A percentile compares a stretch with the other conserved stretches of the same genome.
Evolutionary conservation across 1,140 invertebrate genomes (phyloP).

Genomic region (Paralvinella palmiformis): DNA sequence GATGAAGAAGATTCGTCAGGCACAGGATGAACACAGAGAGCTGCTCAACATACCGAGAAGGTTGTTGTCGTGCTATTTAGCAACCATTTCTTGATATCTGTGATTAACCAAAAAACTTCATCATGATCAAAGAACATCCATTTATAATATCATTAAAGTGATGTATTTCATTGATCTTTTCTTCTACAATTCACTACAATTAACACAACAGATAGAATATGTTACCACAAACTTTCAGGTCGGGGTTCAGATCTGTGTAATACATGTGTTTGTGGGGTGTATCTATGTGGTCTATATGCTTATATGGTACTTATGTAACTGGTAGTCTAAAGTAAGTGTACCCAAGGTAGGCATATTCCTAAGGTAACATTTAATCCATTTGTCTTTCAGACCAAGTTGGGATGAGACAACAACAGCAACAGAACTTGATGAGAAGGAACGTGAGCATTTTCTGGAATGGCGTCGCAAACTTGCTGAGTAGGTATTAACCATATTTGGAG

Average conservation of each 20-base stretch:
- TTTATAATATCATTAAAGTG: not conserved
- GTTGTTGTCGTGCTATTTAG: too few relatives aligned
- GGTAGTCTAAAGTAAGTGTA: too few relatives aligned
- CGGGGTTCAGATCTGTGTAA: not conserved
- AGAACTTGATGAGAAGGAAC: constrained; percentile 71
- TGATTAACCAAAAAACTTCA: too few relatives aligned
- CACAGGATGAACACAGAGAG: constrained; percentile 62
- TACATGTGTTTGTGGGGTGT: not conserved
- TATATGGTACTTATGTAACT: too few relatives aligned
- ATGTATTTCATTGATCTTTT: not conserved
- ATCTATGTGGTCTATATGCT: not conserved
- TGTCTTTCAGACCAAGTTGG: constrained; percentile 70
- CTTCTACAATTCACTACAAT: not conserved
- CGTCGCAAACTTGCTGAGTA: constrained; percentile 65
- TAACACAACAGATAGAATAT: not conserved
- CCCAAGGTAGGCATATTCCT: not conserved
- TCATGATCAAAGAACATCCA: not conserved
- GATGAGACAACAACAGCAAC: constrained; percentile 64
- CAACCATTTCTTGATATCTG: too few relatives aligned
- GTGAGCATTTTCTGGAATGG: constrained; percentile 82
- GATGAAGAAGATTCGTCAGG: constrained; percentile 54
- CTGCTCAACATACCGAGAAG: constrained; percentile 71
- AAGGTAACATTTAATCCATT: not conserved
- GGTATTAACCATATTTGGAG: constrained; percentile 19
- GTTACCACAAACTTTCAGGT: not conserved